Evolutionary conservation across 2,797 vertebrate species (phyloP).

Genomic region (Acipenser transmontanus): DNA sequence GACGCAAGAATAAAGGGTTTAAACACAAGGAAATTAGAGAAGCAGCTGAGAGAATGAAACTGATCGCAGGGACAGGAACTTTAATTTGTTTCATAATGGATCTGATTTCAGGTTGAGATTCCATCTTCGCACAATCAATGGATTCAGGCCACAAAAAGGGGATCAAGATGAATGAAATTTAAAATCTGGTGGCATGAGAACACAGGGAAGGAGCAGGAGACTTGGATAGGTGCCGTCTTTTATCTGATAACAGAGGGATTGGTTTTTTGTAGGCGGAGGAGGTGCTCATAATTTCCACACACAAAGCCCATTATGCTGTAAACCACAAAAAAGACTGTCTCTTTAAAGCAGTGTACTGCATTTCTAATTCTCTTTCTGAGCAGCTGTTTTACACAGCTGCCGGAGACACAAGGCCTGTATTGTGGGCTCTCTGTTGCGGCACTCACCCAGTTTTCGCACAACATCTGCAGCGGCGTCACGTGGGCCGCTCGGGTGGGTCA

Average conservation of each 20-base stretch:
- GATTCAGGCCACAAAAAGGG: background rate
- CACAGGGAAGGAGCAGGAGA: constrained; percentile 10
- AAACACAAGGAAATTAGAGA: too few species aligned
- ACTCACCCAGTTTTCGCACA: constrained; percentile 34
- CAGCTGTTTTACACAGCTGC: constrained; percentile 67
- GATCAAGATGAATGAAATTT: background rate
- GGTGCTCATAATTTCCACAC: constrained; percentile 22
- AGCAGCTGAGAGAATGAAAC: constrained; percentile 9
- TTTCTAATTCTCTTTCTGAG: constrained; percentile 44
- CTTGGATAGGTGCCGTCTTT: constrained; percentile 7
- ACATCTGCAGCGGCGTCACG: constrained; percentile 65
- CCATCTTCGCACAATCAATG: too few species aligned
- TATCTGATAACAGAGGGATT: constrained; percentile 18
- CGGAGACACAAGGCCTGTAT: constrained; percentile 63
- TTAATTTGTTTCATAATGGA: background rate
- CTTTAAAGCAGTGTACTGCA: constrained; percentile 43
- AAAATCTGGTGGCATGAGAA: background rate
- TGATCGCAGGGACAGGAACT: constrained; percentile 23
- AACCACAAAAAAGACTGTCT: constrained; percentile 56
- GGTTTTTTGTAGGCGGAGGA: constrained; percentile 8
- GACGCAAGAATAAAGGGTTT: too few species aligned
- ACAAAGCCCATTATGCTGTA: background rate
- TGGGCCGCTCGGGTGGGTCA: constrained; percentile 44
- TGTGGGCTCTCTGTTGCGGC: constrained; percentile 47
- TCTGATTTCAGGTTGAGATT: too few species aligned